Conservation (phyloP, 1,140 invertebrate genomes). For the Nilaparvata lugens region DNA sequence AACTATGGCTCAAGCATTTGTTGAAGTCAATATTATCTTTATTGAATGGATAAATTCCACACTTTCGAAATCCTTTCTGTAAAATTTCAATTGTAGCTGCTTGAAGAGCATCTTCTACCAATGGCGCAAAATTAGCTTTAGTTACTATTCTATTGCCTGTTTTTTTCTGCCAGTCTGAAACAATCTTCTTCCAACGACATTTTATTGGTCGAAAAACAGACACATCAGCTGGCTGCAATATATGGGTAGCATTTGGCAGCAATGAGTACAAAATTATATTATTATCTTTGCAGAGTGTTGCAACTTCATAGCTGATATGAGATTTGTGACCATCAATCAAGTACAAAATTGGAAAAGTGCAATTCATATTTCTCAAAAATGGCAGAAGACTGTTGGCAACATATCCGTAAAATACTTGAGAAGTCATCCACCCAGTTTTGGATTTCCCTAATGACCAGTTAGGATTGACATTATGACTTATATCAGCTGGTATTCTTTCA, state of each 20-base stretch:
- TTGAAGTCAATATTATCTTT: background rate
- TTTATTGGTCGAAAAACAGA: conserved; percentile 31
- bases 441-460: background rate
- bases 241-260: conserved; percentile 33
- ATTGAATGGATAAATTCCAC: background rate
- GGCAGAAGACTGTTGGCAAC: conserved; percentile 30
- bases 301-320: conserved; percentile 26
- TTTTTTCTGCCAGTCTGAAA: conserved; percentile 18
- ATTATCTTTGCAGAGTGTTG: conserved; percentile 28
- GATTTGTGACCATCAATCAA: conserved; percentile 32
- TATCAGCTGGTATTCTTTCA: background rate
- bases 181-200: conserved; percentile 26
- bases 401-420: conserved; percentile 28
- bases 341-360: conserved; percentile 29
- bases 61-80: background rate
- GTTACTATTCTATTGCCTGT: background rate
- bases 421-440: background rate
- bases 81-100: background rate
- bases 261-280: conserved; percentile 30
- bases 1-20: background rate
- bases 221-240: conserved; percentile 34
- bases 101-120: background rate
- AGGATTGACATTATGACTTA: background rate
- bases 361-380: conserved; percentile 26
- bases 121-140: background rate